phyloP scores from a whole-genome alignment of 2,888 invertebrate genomes.

The Caenorhabditis macrosperma region DNA sequence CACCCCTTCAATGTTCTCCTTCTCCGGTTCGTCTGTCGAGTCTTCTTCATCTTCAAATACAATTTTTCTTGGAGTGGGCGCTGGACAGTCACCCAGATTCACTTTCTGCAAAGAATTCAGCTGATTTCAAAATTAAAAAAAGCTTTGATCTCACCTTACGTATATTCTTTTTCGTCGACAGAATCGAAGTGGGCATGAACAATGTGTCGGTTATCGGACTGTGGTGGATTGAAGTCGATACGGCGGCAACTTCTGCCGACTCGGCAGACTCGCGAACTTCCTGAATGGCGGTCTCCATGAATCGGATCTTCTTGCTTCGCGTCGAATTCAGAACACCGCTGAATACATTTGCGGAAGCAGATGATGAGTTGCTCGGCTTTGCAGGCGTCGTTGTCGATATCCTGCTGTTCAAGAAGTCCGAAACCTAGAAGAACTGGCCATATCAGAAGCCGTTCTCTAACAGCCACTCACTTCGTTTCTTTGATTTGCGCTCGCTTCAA shows the following conservation, averaged over 20 bases:
- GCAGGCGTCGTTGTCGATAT: neutral
- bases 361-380: neutral
- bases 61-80: neutral
- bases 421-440: constrained; percentile 9
- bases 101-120: neutral
- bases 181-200: constrained; percentile 32
- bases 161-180: constrained; percentile 25
- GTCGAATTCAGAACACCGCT: neutral
- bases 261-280: constrained; percentile 37
- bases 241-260: constrained; percentile 16
- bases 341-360: neutral
- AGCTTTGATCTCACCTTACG: neutral
- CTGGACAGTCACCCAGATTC: neutral
- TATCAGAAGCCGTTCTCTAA: too few species aligned
- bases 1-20: neutral
- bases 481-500: constrained; percentile 25
- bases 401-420: neutral
- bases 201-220: constrained; percentile 11
- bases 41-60: constrained; percentile 24
- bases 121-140: neutral
- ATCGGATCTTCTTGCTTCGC: constrained; percentile 17
- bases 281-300: constrained; percentile 30
- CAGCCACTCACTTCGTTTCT: constrained; percentile 18
- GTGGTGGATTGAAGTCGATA: neutral
- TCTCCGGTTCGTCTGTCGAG: neutral